phyloP scores from a whole-genome alignment of 2,888 invertebrate genomes.

The Chrysolina oricalcia region DNA sequence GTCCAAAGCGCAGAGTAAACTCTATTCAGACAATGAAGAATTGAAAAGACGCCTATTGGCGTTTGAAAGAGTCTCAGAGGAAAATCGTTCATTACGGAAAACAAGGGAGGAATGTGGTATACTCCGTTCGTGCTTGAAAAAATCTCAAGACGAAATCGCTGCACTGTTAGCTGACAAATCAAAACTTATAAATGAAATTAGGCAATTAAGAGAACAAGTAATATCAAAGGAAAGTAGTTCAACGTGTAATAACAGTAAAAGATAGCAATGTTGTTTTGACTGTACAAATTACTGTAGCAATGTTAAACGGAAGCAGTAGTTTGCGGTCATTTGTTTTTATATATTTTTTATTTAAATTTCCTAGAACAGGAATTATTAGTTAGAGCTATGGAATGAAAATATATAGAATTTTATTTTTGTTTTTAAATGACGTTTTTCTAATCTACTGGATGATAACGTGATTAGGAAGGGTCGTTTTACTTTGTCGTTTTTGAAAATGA shows the following conservation, averaged over 20 bases:
- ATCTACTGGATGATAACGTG: neutral
- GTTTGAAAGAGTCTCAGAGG: slow-evolving; percentile 76
- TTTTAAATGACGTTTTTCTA: neutral
- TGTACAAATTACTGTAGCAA: slow-evolving; percentile 78
- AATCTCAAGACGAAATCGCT: slow-evolving; percentile 85
- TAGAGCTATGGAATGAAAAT: neutral
- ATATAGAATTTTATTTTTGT: neutral
- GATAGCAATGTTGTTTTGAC: slow-evolving; percentile 83
- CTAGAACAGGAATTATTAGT: neutral
- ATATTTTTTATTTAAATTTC: neutral
- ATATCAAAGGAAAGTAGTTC: slow-evolving; percentile 65
- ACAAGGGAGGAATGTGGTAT: slow-evolving; percentile 77
- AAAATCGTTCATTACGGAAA: slow-evolving; percentile 73
- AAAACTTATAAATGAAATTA: slow-evolving; percentile 81
- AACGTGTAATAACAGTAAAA: slow-evolving; percentile 75
- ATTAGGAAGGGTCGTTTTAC: no score
- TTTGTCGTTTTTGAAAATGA: no score
- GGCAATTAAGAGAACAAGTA: slow-evolving; percentile 77
- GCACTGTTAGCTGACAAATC: slow-evolving; percentile 83
- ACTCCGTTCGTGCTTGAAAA: slow-evolving; percentile 76
- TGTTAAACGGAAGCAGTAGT: slow-evolving; percentile 57
- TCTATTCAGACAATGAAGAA: slow-evolving; percentile 79
- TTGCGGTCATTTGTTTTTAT: slow-evolving; percentile 33
- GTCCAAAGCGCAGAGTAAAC: slow-evolving; percentile 67
- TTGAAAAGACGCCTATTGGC: slow-evolving; percentile 76